phyloP scores from a whole-genome alignment of 2,888 invertebrate genomes.

The Brachyptera putata region DNA sequence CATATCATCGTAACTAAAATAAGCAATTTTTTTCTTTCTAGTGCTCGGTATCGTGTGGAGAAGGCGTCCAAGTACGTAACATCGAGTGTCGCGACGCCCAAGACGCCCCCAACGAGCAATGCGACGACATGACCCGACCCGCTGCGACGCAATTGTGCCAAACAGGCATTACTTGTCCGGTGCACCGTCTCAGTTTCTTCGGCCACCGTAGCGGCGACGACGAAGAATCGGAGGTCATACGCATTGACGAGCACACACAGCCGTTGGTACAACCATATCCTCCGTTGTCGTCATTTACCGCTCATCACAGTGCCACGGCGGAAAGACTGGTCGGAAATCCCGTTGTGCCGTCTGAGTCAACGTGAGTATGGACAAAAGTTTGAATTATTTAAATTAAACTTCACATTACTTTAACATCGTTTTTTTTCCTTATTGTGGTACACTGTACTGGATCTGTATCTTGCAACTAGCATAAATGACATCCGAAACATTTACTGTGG shows the following conservation, averaged over 20 bases:
- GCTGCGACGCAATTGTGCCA: constrained; percentile 67
- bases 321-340: constrained; percentile 67
- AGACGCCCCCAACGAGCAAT: constrained; percentile 55
- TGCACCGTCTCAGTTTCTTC: constrained; percentile 1
- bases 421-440: too few relatives aligned
- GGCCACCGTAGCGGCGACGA: background rate
- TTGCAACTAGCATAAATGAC: too few relatives aligned
- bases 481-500: too few relatives aligned
- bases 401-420: too few relatives aligned
- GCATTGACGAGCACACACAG: constrained; percentile 50
- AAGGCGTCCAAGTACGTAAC: constrained; percentile 75
- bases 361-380: constrained; percentile 55
- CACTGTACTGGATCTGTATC: too few relatives aligned
- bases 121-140: constrained; percentile 65
- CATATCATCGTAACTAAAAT: too few relatives aligned
- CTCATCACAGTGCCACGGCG: constrained; percentile 48
- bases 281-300: constrained; percentile 53
- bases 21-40: constrained; percentile 47
- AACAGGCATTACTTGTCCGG: constrained; percentile 66
- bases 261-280: constrained; percentile 64
- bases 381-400: too few relatives aligned
- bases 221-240: background rate
- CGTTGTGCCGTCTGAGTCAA: constrained; percentile 69
- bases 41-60: constrained; percentile 93
- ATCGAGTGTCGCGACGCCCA: constrained; percentile 70